Evolutionary conservation across 2,113 vertebrate species (phyloP).

Genomic region (Oncorhynchus tshawytscha): DNA sequence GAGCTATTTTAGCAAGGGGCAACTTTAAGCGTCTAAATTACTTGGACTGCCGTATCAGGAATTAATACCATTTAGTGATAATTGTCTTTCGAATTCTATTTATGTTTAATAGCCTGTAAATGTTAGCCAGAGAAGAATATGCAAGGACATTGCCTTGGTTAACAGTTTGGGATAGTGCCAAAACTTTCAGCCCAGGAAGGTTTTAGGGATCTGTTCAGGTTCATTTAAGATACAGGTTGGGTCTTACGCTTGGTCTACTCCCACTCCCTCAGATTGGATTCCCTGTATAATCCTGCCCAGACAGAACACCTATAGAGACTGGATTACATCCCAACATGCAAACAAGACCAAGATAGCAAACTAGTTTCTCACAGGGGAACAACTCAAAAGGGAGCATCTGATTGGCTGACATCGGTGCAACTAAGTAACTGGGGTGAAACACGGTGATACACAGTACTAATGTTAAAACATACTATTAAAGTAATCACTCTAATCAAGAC

Average conservation of each 20-base stretch:
- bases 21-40: neutral
- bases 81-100: slow-evolving; percentile 4
- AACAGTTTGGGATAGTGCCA: neutral
- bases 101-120: neutral
- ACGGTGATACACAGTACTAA: no score
- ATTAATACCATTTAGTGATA: neutral
- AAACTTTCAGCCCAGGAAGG: no score
- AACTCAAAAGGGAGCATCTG: no score
- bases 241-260: neutral
- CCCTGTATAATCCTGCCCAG: neutral
- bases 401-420: no score
- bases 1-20: neutral
- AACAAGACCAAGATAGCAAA: no score
- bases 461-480: no score
- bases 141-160: neutral
- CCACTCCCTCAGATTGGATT: neutral
- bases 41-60: neutral
- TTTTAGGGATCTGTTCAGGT: neutral
- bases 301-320: neutral
- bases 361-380: no score
- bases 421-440: no score
- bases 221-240: neutral
- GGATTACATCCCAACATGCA: neutral
- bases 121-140: neutral
- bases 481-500: no score